Conservation (phyloP, 2,888 invertebrate species). For the Drosophila ustulata region DNA sequence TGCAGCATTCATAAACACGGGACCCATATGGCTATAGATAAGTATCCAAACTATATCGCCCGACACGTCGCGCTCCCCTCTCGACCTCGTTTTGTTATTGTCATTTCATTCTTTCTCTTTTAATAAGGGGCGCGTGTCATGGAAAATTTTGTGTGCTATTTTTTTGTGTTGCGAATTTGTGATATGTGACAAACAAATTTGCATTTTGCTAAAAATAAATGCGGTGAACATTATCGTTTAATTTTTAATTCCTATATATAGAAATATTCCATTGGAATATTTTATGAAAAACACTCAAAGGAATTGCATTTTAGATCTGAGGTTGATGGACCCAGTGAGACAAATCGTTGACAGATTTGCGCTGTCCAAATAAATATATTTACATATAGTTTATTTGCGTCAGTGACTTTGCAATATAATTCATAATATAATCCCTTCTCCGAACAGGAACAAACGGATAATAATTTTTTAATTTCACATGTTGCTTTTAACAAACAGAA, state of each 20-base stretch:
- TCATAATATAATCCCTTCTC: slow-evolving; percentile 2
- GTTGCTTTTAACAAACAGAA: slow-evolving; percentile 1
- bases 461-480: slow-evolving; percentile 8
- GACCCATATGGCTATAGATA: slow-evolving; percentile 1
- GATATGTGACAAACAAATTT: slow-evolving; percentile 36
- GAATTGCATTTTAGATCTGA: slow-evolving; percentile 50
- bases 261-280: not conserved
- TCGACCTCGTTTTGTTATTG: slow-evolving; percentile 11
- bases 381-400: slow-evolving; percentile 17
- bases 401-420: slow-evolving; percentile 10
- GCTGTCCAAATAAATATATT: not conserved
- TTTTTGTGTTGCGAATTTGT: slow-evolving; percentile 20
- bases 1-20: slow-evolving; percentile 46
- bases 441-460: slow-evolving; percentile 11
- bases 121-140: slow-evolving; percentile 40
- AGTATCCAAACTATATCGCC: slow-evolving; percentile 13
- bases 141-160: slow-evolving; percentile 50
- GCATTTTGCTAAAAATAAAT: slow-evolving; percentile 53
- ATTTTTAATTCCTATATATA: slow-evolving; percentile 15
- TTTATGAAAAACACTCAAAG: slow-evolving; percentile 9
- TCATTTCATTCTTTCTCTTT: slow-evolving; percentile 18
- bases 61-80: not conserved
- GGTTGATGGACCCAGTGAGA: slow-evolving; percentile 38
- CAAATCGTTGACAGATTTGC: slow-evolving; percentile 18
- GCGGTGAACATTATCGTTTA: slow-evolving; percentile 3